Evolutionary conservation across 2,113 vertebrate species (phyloP).

Genomic region (Eidolon helvum): DNA sequence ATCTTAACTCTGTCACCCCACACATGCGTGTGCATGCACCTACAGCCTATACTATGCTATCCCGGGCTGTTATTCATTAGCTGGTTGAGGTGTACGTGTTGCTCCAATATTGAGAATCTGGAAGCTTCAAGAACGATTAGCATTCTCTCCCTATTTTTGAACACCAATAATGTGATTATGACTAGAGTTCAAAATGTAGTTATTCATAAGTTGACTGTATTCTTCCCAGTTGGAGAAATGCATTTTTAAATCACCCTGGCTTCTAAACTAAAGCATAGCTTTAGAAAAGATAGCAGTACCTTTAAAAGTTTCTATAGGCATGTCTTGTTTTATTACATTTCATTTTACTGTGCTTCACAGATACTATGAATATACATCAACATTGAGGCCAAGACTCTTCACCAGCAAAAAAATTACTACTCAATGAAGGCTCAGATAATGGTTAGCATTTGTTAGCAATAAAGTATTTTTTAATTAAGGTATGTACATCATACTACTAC

Average conservation of each 20-base stretch:
- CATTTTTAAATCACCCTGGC: not conserved
- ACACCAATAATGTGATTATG: not conserved
- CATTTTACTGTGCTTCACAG: not conserved
- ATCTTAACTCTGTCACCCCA: not conserved
- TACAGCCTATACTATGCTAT: accelerated
- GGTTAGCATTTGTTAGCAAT: not conserved
- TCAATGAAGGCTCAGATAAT: not conserved
- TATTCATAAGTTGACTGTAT: not conserved
- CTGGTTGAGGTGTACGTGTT: not conserved
- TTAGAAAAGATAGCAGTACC: not conserved
- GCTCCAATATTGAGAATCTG: not conserved
- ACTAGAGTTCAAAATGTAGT: not conserved
- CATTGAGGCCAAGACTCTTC: not conserved
- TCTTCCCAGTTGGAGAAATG: not conserved
- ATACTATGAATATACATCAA: not conserved
- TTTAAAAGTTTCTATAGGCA: not conserved
- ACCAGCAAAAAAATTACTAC: not conserved
- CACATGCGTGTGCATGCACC: not conserved
- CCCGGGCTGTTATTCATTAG: not conserved
- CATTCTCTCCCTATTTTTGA: not conserved
- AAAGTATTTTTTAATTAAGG: not conserved
- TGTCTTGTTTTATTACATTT: not conserved
- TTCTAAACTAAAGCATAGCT: not conserved
- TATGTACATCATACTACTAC: too few species aligned
- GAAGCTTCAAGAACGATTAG: not conserved